Percentiles rank a stretch among this genome's conserved stretches.
Conservation (phyloP, 1,140 invertebrate genomes). For the Cyrtorhinus lividipennis region DNA sequence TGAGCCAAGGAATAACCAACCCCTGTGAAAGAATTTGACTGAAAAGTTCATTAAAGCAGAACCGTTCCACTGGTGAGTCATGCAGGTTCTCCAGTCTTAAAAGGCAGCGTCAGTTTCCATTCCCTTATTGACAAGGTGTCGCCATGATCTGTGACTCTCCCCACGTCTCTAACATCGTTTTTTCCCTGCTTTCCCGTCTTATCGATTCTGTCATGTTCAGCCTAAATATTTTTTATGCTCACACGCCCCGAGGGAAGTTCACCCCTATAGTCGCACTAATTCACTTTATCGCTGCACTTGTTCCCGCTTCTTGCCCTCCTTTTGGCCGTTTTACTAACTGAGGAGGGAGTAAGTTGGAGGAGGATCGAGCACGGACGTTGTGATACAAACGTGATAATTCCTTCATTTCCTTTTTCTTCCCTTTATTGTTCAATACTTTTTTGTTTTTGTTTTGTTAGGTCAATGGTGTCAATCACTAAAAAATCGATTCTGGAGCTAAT, state of each 20-base stretch:
- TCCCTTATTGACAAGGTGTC: constrained; percentile 6
- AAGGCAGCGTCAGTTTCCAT: constrained; percentile 2
- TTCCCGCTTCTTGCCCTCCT: neutral
- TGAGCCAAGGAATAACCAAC: too few species aligned
- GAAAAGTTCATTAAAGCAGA: too few species aligned
- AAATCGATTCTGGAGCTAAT: too few species aligned
- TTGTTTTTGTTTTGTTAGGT: too few species aligned
- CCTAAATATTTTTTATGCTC: constrained; percentile 7
- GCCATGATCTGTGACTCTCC: constrained; percentile 9
- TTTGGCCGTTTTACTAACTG: too few species aligned
- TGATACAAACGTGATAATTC: too few species aligned
- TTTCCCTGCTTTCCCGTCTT: neutral
- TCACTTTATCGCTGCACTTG: neutral
- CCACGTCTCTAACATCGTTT: constrained; percentile 3
- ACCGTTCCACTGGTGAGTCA: neutral
- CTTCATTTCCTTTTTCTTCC: too few species aligned
- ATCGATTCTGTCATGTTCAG: constrained; percentile 9
- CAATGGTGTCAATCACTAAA: too few species aligned
- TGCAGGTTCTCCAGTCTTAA: neutral
- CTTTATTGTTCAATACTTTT: too few species aligned
- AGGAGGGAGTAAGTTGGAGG: too few species aligned
- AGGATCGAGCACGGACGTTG: too few species aligned
- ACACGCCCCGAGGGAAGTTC: neutral
- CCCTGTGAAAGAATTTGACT: too few species aligned
- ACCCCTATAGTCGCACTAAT: neutral